phyloP scores from a whole-genome alignment of 2,113 vertebrate species.

The Pygoscelis antarcticus region DNA sequence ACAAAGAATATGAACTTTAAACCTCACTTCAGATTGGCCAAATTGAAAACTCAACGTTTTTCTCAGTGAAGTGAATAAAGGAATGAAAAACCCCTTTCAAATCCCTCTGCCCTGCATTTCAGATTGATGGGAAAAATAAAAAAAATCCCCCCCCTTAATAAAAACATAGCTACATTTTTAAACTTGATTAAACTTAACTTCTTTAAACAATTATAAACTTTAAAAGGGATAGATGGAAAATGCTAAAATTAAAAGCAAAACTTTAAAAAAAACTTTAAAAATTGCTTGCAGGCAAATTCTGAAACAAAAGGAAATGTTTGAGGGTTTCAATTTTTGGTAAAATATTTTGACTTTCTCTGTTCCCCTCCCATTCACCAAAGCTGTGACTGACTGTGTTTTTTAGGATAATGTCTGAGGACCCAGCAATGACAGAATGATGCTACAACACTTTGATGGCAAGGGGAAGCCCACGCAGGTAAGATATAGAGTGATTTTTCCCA shows the following conservation, averaged over 20 bases:
- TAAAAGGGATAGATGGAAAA: neutral
- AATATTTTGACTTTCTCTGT: neutral
- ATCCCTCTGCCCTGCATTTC: neutral
- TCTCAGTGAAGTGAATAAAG: neutral
- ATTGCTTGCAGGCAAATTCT: neutral
- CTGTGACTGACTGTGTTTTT: neutral
- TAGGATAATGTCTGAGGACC: neutral
- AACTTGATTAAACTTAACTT: neutral
- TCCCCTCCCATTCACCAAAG: neutral
- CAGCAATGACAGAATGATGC: neutral
- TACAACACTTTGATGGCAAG: neutral
- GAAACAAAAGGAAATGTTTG: neutral
- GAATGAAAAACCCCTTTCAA: neutral
- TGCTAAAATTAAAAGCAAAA: neutral
- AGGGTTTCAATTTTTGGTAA: neutral
- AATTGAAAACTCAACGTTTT: neutral
- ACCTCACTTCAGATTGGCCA: neutral
- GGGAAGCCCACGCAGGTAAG: neutral
- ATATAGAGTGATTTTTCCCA: neutral
- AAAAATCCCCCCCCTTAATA: neutral
- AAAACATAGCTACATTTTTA: neutral
- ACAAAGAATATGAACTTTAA: neutral
- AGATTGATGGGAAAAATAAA: neutral
- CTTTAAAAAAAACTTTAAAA: neutral
- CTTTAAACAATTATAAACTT: neutral